Conservation (phyloP, 2,113 vertebrate species). For the Merops nubicus region DNA sequence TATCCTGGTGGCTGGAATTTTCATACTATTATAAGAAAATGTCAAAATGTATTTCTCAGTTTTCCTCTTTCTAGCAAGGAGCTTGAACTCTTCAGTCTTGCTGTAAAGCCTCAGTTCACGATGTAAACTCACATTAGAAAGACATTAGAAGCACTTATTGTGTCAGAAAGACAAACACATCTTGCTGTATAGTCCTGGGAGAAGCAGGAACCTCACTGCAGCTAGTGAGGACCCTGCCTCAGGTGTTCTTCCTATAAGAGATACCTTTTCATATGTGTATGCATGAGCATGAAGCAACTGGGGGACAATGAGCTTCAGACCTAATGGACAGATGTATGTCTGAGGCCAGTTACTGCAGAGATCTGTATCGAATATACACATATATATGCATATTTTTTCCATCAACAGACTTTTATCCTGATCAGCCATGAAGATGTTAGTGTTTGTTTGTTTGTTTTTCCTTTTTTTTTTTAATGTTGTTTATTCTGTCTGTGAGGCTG, state of each 20-base stretch:
- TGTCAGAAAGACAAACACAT: background rate
- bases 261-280: background rate
- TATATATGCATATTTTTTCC: background rate
- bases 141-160: background rate
- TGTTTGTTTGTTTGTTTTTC: background rate
- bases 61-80: background rate
- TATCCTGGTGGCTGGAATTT: background rate
- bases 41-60: background rate
- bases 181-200: background rate
- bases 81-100: background rate
- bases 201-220: background rate
- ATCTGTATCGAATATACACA: background rate
- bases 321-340: background rate
- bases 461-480: background rate
- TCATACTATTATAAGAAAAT: background rate
- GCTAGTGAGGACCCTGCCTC: too few relatives aligned
- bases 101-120: background rate
- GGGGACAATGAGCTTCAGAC: background rate
- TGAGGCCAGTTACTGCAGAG: background rate
- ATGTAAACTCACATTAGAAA: background rate
- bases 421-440: background rate
- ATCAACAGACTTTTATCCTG: background rate
- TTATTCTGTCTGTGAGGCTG: background rate
- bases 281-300: background rate
- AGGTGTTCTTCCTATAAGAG: background rate